Evolutionary conservation across 1,140 invertebrate genomes (phyloP), one percentile per base, ranked within the genome.

Genomic region (Papilio dardanus): DNA sequence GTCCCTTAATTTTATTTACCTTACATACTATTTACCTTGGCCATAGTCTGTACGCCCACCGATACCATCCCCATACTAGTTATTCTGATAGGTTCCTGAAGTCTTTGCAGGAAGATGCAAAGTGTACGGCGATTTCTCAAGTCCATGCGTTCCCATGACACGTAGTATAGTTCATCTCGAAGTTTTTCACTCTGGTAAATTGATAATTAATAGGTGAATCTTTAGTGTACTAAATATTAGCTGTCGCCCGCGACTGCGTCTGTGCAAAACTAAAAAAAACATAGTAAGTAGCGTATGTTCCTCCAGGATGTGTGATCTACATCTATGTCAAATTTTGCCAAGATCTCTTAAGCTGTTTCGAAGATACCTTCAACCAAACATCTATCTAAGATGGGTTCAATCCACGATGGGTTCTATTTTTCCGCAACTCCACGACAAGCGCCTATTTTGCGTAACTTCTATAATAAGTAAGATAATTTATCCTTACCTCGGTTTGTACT

Each of bases 71-170:
- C 79, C 74, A 75, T 73, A 37, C 71, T 74, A 2, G 75, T 75
- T n/a, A 80, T 65, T 4, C 67, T 76, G 1, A 81, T 78, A 16
- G 77, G 76, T 33, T 30, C 65, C 30, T 81, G 79, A 2, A 78
- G 69, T 24, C 75, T 74, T 33, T 68, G 76, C 4, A 81, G 65
- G n/a, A 78, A 77, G 14, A 81, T 77, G 2, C 30, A 42, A 2
- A 81, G 30, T 21, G 76, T 74, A 0, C 30, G 40, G 8, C 78
- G 75, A 33, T 78, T 81, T 19, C 31, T 73, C 16, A 75, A 5
- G 50, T 78, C 66, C 77, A 81, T 81, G 24, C 62, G 76, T 24
- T 81, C 58, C 79, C 79, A 81, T 14, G 79, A 75, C n/a, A 81
- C 37, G n/a, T 37, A 69, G 42, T 78, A 81, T 2, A 75, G 71